Conservation (phyloP, 30 jellyfish, hydroid and myxozoan species). For the Aurelia coerulea region DNA sequence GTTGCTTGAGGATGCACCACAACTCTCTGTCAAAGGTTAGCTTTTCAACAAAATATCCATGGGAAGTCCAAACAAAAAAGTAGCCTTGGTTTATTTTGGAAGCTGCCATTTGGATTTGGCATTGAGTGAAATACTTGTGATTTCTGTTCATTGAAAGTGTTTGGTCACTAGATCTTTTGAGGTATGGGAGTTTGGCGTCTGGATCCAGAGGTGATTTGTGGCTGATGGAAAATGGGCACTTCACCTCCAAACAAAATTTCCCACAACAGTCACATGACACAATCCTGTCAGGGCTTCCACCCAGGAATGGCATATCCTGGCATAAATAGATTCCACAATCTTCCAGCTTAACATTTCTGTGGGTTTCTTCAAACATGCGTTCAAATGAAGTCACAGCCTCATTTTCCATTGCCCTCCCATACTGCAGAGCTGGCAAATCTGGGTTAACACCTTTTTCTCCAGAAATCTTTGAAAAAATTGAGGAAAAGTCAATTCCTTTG, state of each 20-base stretch:
- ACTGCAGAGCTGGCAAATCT: slow-evolving; percentile 4
- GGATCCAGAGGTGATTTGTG: slow-evolving; percentile 53
- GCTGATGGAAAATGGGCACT: slow-evolving; percentile 40
- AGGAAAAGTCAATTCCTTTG: slow-evolving; percentile 2
- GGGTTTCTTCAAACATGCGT: not conserved
- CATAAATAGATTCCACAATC: slow-evolving; percentile 57
- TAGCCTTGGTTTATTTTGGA: slow-evolving; percentile 16
- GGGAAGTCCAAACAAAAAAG: slow-evolving; percentile 35
- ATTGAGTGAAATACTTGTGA: slow-evolving; percentile 41
- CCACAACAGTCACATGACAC: slow-evolving; percentile 38
- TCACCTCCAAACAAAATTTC: slow-evolving; percentile 21
- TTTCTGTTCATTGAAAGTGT: not conserved
- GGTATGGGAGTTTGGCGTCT: slow-evolving; percentile 13
- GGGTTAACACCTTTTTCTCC: slow-evolving; percentile 24
- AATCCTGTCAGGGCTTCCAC: slow-evolving; percentile 53
- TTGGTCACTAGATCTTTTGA: not conserved
- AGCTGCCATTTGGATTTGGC: slow-evolving; percentile 54
- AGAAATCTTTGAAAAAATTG: slow-evolving; percentile 21
- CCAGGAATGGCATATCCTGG: slow-evolving; percentile 16
- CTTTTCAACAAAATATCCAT: not conserved
- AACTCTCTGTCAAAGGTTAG: not conserved
- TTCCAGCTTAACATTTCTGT: slow-evolving; percentile 31
- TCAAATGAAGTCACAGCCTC: slow-evolving; percentile 17
- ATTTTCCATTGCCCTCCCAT: slow-evolving; percentile 38
- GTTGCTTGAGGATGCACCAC: not conserved